Evolutionary conservation across 2,888 invertebrate species (phyloP).

Genomic region (Steinernema hermaphroditum): DNA sequence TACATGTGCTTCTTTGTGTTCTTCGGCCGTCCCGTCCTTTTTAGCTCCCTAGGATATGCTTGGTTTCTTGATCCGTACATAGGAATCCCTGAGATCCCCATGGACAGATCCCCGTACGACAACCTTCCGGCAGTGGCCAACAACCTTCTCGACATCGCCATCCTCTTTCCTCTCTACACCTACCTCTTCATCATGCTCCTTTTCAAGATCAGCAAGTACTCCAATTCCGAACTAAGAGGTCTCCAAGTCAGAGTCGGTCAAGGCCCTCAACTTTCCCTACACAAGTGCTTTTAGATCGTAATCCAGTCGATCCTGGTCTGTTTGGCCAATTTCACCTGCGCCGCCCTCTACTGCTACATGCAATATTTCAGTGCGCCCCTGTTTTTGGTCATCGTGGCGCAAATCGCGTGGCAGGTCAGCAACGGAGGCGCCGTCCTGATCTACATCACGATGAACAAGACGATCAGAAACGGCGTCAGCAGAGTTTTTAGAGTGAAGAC

Average conservation of each 20-base stretch:
- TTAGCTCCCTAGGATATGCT: not conserved
- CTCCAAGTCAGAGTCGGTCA: too few species aligned
- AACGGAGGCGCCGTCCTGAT: not conserved
- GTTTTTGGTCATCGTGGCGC: not conserved
- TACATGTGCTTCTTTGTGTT: not conserved
- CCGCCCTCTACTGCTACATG: not conserved
- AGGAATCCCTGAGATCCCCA: not conserved
- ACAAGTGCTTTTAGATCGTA: not conserved
- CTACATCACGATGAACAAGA: conserved; percentile 3
- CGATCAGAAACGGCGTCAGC: not conserved
- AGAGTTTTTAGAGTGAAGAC: too few species aligned
- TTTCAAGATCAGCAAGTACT: conserved; percentile 1
- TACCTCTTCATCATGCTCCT: not conserved
- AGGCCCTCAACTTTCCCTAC: too few species aligned
- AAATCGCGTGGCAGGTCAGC: not conserved
- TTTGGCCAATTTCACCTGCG: not conserved
- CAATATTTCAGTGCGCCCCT: not conserved
- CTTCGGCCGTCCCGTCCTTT: not conserved
- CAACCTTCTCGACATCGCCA: not conserved
- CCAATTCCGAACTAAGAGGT: not conserved
- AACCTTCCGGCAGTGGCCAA: not conserved
- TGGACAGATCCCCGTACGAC: not conserved
- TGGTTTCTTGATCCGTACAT: not conserved
- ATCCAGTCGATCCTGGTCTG: not conserved
- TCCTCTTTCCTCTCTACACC: not conserved